Percentiles rank a stretch among this genome's conserved stretches.
Conservation (phyloP, 2,797 vertebrate species). For the Luscinia luscinia region DNA sequence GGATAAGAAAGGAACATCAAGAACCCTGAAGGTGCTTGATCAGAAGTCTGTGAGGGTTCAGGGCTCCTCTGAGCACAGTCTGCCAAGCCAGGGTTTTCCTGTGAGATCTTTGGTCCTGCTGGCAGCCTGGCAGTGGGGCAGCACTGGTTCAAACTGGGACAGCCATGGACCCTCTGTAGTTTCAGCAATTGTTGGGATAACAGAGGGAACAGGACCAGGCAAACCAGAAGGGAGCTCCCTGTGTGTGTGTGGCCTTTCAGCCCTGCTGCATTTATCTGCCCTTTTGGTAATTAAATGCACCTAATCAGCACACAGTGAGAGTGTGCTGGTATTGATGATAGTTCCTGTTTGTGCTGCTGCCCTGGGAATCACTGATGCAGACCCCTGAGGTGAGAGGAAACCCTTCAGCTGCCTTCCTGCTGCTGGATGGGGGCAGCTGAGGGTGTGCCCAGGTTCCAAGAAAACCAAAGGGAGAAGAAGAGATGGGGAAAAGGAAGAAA, state of each 20-base stretch:
- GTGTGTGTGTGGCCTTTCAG: not conserved
- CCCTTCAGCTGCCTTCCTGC: not conserved
- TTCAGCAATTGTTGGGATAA: not conserved
- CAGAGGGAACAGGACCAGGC: not conserved
- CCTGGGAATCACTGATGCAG: not conserved
- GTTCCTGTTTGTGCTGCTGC: not conserved
- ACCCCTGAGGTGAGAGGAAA: not conserved
- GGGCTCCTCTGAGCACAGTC: not conserved
- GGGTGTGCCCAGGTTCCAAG: not conserved
- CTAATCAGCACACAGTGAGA: not conserved
- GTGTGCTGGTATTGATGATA: not conserved
- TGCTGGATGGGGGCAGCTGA: not conserved
- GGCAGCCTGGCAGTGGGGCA: not conserved
- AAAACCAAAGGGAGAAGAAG: not conserved
- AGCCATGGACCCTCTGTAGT: not conserved
- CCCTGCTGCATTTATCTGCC: not conserved
- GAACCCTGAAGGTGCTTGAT: not conserved
- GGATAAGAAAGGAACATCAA: not conserved
- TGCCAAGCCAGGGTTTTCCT: not conserved
- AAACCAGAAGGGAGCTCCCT: not conserved
- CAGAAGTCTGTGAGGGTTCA: not conserved
- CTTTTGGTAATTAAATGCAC: not conserved
- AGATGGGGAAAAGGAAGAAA: no score
- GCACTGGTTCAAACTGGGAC: not conserved
- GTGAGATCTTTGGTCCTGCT: not conserved